phyloP scores from a whole-genome alignment of 2,888 invertebrate species.

The Netelia virgata region DNA sequence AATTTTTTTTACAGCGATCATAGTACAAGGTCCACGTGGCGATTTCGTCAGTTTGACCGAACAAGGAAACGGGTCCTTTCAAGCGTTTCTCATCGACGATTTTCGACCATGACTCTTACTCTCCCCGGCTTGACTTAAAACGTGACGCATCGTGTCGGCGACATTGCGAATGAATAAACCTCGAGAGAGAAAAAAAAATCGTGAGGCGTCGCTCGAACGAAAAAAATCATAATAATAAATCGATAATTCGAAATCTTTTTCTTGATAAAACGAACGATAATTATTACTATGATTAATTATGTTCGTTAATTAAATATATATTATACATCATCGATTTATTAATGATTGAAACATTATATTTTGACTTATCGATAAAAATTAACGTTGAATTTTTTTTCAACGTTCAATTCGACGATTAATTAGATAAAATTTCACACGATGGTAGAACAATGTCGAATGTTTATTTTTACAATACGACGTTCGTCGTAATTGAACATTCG shows the following conservation, averaged over 20 bases:
- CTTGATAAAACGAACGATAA: not conserved
- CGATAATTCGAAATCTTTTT: not conserved
- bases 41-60: slow-evolving; percentile 52
- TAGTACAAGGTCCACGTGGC: slow-evolving; percentile 42
- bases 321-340: too few relatives aligned
- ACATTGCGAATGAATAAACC: not conserved
- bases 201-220: not conserved
- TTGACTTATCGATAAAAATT: too few relatives aligned
- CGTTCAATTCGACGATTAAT: too few relatives aligned
- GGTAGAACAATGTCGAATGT: too few relatives aligned
- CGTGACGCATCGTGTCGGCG: slow-evolving; percentile 5
- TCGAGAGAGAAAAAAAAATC: not conserved
- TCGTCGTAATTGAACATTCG: not conserved
- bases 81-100: slow-evolving; percentile 9
- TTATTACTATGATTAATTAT: slow-evolving; percentile 17
- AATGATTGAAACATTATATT: too few relatives aligned
- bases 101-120: slow-evolving; percentile 19
- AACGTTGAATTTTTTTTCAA: too few relatives aligned
- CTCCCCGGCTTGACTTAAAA: not conserved
- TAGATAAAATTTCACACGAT: too few relatives aligned
- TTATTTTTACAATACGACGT: too few relatives aligned
- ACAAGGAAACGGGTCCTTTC: slow-evolving; percentile 50
- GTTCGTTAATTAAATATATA: too few relatives aligned
- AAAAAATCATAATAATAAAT: not conserved
- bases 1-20: slow-evolving; percentile 36